Evolutionary conservation across 2,797 vertebrate genomes (phyloP).

Genomic region (Anolis apletophallus): DNA sequence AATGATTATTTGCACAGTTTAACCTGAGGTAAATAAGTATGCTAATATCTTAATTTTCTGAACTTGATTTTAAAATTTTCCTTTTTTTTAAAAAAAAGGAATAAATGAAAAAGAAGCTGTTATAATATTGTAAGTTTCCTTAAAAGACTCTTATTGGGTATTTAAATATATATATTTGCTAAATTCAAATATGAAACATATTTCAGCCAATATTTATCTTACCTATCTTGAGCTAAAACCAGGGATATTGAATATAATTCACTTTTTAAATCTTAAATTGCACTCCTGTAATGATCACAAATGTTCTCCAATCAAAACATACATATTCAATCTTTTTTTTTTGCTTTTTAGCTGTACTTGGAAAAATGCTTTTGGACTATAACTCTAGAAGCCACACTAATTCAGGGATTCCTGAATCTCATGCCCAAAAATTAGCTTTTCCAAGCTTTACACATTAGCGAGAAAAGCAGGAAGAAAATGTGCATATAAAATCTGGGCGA

Average conservation of each 20-base stretch:
- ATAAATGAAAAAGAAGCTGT: too few relatives aligned
- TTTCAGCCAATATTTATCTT: too few relatives aligned
- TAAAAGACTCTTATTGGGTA: background rate
- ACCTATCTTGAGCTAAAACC: background rate
- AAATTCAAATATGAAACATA: background rate
- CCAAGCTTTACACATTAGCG: too few relatives aligned
- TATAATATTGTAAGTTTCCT: slow-evolving; percentile 10
- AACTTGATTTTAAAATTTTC: background rate
- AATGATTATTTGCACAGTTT: background rate
- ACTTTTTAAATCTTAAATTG: background rate
- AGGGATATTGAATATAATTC: too few relatives aligned
- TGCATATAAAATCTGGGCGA: slow-evolving; percentile 27
- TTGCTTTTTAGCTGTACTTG: background rate
- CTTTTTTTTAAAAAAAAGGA: background rate
- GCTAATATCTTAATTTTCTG: background rate
- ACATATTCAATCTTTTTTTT: slow-evolving; percentile 17
- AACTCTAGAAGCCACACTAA: too few relatives aligned
- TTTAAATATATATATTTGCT: background rate
- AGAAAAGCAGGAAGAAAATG: too few relatives aligned
- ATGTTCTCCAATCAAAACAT: background rate
- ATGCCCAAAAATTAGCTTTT: too few relatives aligned
- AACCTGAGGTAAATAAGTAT: background rate
- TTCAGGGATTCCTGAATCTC: too few relatives aligned
- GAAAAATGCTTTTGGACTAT: too few relatives aligned
- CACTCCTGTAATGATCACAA: background rate